Percentiles rank a stretch among this genome's conserved stretches.
phyloP scores from a whole-genome alignment of 2,888 invertebrate species.

The Ischnura elegans region DNA sequence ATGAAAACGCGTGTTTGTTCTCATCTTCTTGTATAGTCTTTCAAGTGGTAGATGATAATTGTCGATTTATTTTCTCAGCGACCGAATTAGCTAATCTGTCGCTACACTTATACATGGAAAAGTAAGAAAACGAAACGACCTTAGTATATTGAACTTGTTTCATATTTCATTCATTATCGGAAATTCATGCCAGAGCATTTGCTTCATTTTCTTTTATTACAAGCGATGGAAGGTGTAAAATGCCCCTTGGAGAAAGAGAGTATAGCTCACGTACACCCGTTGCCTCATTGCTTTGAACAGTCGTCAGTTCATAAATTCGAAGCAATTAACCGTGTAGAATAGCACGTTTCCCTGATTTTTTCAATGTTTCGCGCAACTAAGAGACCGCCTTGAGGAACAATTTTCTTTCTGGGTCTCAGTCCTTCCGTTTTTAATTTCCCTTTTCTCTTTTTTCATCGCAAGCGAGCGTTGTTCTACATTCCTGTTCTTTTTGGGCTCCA shows the following conservation, averaged over 20 bases:
- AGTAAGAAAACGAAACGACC: too few species aligned
- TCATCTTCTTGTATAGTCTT: too few species aligned
- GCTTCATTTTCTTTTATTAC: neutral
- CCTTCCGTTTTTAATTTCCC: neutral
- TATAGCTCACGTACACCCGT: neutral
- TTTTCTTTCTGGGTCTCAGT: neutral
- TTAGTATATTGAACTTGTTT: too few species aligned
- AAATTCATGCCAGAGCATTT: too few species aligned
- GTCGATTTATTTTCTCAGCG: too few species aligned
- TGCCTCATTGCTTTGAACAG: neutral
- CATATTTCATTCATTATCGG: too few species aligned
- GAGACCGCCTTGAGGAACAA: neutral
- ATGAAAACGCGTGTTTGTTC: too few species aligned
- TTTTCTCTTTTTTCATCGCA: neutral
- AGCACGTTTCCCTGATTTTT: neutral
- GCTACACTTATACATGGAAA: too few species aligned
- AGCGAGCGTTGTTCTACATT: neutral
- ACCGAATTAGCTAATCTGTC: too few species aligned
- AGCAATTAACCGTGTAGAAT: neutral
- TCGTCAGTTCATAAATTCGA: neutral
- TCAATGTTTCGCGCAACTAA: neutral
- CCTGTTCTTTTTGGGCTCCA: too few species aligned
- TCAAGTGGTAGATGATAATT: too few species aligned
- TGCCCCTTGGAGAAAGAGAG: neutral
- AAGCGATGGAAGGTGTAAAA: neutral